These are phyloP conservation scores for Amphipyra berbera DNA, from an alignment of 2,888 invertebrate genomes.

Conservation along the genomic window DNA sequence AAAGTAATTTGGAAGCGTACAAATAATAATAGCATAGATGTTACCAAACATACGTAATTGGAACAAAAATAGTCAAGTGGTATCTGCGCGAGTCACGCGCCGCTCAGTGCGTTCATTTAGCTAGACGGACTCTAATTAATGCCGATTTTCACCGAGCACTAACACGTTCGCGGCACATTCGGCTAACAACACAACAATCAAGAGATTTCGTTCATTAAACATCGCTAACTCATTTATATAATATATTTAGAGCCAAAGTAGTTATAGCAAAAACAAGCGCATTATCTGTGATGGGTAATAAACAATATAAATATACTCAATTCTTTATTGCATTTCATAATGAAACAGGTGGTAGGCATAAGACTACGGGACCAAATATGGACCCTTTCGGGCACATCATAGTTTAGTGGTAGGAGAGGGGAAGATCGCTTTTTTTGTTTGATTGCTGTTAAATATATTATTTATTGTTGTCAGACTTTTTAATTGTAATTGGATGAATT, in stretches of 20 bases:
- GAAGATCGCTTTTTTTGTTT: no score
- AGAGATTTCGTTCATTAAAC: constrained; percentile 1
- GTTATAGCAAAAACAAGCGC: constrained; percentile 5
- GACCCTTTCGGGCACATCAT: no score
- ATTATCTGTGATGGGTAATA: not conserved
- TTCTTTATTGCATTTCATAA: no score
- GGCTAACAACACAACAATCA: constrained; percentile 9
- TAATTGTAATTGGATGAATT: not conserved
- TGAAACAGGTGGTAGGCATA: no score
- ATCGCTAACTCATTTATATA: not conserved
- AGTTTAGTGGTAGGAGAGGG: no score
- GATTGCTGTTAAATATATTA: no score
- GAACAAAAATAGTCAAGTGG: constrained; percentile 18
- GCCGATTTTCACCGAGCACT: constrained; percentile 33
- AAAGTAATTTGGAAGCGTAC: not conserved
- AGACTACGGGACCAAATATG: no score
- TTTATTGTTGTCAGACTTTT: not conserved
- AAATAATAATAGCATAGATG: constrained; percentile 1
- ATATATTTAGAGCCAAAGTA: constrained; percentile 2
- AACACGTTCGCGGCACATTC: constrained; percentile 22
- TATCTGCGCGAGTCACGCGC: constrained; percentile 43
- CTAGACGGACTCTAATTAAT: constrained; percentile 41
- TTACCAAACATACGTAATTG: constrained; percentile 18
- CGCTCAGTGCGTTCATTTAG: constrained; percentile 11
- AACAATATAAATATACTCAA: no score